phyloP scores from a whole-genome alignment of 2,113 vertebrate genomes.

The Crotalus viridis region DNA sequence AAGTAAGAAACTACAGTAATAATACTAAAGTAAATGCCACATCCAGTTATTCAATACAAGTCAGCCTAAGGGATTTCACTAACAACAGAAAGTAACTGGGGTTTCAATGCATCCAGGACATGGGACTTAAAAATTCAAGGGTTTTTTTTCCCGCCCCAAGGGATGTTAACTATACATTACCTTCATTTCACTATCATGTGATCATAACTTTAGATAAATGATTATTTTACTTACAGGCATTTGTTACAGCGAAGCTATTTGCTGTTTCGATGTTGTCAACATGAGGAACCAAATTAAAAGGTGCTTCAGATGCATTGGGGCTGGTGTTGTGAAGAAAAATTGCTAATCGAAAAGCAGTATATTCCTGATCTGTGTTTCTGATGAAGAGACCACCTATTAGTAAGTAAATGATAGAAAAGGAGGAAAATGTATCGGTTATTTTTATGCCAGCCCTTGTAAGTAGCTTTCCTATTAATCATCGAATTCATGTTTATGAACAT shows the following conservation, averaged over 20 bases:
- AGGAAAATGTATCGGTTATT: constrained; percentile 25
- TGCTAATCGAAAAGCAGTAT: constrained; percentile 95
- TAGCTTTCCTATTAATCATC: constrained; percentile 3
- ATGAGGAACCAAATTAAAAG: constrained; percentile 98
- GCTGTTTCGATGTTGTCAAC: constrained; percentile 99
- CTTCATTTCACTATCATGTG: constrained; percentile 51
- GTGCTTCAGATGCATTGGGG: constrained; percentile 96
- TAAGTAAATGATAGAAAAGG: constrained; percentile 43
- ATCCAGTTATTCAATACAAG: constrained; percentile 64
- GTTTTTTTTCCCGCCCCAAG: neutral
- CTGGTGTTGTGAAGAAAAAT: constrained; percentile 99
- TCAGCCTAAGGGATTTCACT: constrained; percentile 40
- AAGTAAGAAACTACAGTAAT: constrained; percentile 59
- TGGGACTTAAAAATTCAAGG: constrained; percentile 3
- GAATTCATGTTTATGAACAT: constrained; percentile 25
- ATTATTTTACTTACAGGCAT: constrained; percentile 91
- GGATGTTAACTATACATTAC: neutral
- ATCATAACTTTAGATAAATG: constrained; percentile 41
- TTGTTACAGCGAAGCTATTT: constrained; percentile 99
- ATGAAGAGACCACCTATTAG: constrained; percentile 95
- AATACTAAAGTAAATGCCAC: constrained; percentile 63
- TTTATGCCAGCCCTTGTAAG: constrained; percentile 32
- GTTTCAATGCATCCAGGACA: constrained; percentile 31
- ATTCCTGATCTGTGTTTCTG: constrained; percentile 99
- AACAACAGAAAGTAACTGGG: constrained; percentile 44